phyloP scores from a whole-genome alignment of 2,797 vertebrate genomes.

The Cossypha niveicapilla region DNA sequence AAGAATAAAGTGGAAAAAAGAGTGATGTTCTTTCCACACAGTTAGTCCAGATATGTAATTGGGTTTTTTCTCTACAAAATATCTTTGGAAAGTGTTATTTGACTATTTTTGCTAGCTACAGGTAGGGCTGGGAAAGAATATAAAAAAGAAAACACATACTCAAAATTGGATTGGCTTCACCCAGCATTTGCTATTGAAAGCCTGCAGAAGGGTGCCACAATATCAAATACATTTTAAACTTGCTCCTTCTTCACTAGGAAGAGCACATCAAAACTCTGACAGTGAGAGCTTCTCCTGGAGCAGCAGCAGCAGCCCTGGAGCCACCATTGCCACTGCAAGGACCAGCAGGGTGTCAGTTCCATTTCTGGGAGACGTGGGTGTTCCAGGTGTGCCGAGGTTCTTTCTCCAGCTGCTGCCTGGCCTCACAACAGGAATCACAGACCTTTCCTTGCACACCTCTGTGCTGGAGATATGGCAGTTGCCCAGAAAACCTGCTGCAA shows the following conservation, averaged over 20 bases:
- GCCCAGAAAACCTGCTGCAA: neutral
- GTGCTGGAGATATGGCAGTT: neutral
- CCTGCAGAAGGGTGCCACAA: neutral
- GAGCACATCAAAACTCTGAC: neutral
- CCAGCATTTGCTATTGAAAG: neutral
- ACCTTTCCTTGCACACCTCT: neutral
- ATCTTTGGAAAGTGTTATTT: neutral
- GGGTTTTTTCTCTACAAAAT: neutral
- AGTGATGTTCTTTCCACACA: neutral
- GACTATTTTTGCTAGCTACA: neutral
- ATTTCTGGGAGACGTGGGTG: neutral
- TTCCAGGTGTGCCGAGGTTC: neutral
- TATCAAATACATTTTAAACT: neutral
- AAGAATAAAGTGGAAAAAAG: neutral
- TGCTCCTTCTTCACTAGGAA: neutral
- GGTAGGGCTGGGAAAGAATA: neutral
- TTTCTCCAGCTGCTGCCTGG: neutral
- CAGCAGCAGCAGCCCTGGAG: neutral
- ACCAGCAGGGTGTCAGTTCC: neutral
- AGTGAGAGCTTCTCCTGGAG: neutral
- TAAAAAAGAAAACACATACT: neutral
- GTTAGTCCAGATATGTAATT: neutral
- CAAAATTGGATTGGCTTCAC: neutral
- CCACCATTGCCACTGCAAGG: neutral
- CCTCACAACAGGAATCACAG: neutral